Conservation (phyloP, 64 coral and sea anemone species). For the Stichodactyla mertensii region DNA sequence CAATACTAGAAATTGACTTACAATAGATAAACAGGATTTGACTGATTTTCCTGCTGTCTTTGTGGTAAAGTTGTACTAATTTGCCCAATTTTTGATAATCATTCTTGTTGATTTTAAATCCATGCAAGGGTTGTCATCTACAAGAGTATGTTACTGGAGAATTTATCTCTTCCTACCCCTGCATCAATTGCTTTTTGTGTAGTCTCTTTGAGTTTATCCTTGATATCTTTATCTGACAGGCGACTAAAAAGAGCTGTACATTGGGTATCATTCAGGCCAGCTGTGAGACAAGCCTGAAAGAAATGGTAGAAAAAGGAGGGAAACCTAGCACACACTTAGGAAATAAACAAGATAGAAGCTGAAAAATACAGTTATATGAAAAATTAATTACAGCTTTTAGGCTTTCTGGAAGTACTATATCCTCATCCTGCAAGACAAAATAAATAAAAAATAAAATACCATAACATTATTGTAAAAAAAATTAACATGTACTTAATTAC, state of each 20-base stretch:
- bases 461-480: too few relatives aligned
- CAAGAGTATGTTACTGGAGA: background rate
- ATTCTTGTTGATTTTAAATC: too few relatives aligned
- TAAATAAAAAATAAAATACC: background rate
- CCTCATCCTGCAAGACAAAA: constrained; percentile 44
- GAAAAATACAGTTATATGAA: background rate
- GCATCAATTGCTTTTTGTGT: constrained; percentile 79
- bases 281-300: constrained; percentile 56
- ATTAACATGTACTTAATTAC: too few relatives aligned
- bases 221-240: constrained; percentile 57
- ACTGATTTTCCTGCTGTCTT: too few relatives aligned
- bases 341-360: background rate
- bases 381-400: constrained; percentile 38
- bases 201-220: constrained; percentile 67
- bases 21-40: background rate
- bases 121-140: too few relatives aligned
- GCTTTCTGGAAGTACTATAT: constrained; percentile 52
- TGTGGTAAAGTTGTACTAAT: too few relatives aligned
- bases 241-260: constrained; percentile 38
- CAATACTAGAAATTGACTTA: background rate
- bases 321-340: background rate
- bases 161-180: constrained; percentile 43
- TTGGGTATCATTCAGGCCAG: constrained; percentile 57
- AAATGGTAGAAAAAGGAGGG: background rate
- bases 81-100: too few relatives aligned